Conservation (phyloP, 2,888 invertebrate species). For the Trisateles emortualis region DNA sequence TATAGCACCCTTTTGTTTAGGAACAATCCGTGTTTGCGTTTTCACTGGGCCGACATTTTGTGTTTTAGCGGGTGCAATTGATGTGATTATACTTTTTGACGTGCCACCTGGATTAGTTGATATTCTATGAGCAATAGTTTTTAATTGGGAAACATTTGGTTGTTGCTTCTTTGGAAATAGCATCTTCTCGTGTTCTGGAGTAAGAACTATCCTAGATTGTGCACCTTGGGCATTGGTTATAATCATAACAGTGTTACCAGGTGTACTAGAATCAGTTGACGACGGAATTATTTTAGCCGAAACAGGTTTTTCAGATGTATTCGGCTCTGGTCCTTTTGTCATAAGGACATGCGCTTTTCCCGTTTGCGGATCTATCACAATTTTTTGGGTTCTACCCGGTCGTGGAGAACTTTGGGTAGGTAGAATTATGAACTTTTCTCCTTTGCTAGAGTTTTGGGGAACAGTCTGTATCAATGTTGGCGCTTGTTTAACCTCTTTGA, state of each 20-base stretch:
- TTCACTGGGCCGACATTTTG: conserved; percentile 46
- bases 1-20: conserved; percentile 82
- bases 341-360: conserved; percentile 80
- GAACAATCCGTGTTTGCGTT: conserved; percentile 70
- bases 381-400: conserved; percentile 76
- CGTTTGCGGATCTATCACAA: conserved; percentile 81
- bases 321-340: conserved; percentile 65
- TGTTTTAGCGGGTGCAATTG: conserved; percentile 43
- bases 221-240: conserved; percentile 88
- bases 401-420: conserved; percentile 71
- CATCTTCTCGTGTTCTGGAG: conserved; percentile 88
- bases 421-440: conserved; percentile 80
- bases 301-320: conserved; percentile 66
- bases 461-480: conserved; percentile 64
- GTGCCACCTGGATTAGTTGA: conserved; percentile 55
- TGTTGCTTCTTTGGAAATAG: conserved; percentile 85
- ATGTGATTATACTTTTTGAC: conserved; percentile 62
- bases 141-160: conserved; percentile 71
- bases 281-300: conserved; percentile 76
- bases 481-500: conserved; percentile 70
- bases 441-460: conserved; percentile 61
- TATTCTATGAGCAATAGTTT: conserved; percentile 73
- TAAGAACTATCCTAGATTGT: conserved; percentile 87
- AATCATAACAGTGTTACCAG: conserved; percentile 88
- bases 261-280: conserved; percentile 63